Base-by-base conservation (phyloP, 2,888 invertebrate species). In the Lasioglossum morio region DNA sequence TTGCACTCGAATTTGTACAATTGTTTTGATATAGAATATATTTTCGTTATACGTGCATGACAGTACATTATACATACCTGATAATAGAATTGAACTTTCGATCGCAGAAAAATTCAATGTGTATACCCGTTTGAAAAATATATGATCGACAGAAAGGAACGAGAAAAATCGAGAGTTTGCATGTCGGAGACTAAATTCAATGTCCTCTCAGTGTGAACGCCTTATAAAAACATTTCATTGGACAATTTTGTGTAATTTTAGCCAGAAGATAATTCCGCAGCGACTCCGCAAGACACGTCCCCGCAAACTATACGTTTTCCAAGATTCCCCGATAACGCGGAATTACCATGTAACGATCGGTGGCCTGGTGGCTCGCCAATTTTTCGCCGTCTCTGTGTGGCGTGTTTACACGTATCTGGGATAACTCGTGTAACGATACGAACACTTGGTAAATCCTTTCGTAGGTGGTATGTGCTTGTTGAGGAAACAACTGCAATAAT, bases 401-500 rank as follows among this genome's bases (percentile, higher is more conserved):
- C 76, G 48, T 40, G 76, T 73, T 79, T 83, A 76, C 57, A 60
- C 57, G 60, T 53, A 37, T 60, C 57, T 60, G 30, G 83, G 46
- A 77, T 72, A 79, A 76, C 43, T 77, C 57, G 53, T 66, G 34
- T 43, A 84, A 86, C 84, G 76, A 77, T 80, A 79, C 69, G 69
- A 84, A 74, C 84, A 79, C 81, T 87, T 84, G 86, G 79, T 86
- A 87, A 86, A 87, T 87, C 86, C 87, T 84, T 81, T 81, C 57
- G 77, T 74, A 57, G 66, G 63, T 72, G 66, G 46, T 81, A 83
- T 77, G 78, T 77, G 86, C 73, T 86, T 74, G 84, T 86, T 40
- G 81, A 72, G 87, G 84, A 79, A 87, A 86, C 86, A 87, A 87
- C 86, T 60, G 86, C 81, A 86, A 86, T 84, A 86, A 86, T 72